These are phyloP conservation scores for Hemaris fuciformis DNA, from an alignment of 2,888 invertebrate species.

Conservation along the genomic window DNA sequence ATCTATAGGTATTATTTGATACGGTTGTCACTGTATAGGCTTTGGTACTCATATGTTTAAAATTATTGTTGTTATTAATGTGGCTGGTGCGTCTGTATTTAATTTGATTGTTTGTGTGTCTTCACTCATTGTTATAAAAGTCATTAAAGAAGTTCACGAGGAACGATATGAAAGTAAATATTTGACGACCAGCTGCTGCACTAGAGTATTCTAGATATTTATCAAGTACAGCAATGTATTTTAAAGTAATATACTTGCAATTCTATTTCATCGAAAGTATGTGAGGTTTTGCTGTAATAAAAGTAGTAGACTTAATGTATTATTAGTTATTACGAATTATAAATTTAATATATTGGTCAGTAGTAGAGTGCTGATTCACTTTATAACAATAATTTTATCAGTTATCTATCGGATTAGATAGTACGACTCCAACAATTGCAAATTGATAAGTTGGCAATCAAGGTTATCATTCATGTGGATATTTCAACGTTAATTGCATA, in stretches of 20 bases:
- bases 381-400: neutral
- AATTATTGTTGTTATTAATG: conserved; percentile 20
- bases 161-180: neutral
- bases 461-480: too few species aligned
- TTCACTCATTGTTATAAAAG: conserved; percentile 63
- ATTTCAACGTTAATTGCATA: too few species aligned
- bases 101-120: conserved; percentile 50
- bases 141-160: neutral
- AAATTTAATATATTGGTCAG: neutral
- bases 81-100: conserved; percentile 51
- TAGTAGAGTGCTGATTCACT: neutral
- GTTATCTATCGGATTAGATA: neutral
- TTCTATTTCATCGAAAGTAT: too few species aligned
- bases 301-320: too few species aligned
- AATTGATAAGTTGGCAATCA: neutral
- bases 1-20: conserved; percentile 27
- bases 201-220: neutral
- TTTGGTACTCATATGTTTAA: neutral
- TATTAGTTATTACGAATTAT: neutral
- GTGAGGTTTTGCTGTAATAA: too few species aligned
- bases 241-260: neutral
- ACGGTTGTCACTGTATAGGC: conserved; percentile 30
- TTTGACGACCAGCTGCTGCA: conserved; percentile 28
- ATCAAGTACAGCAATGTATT: neutral
- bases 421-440: neutral